These are phyloP conservation scores for Rhynchopsitta pachyrhyncha DNA, from an alignment of 2,113 vertebrate species.

Conservation along the genomic window DNA sequence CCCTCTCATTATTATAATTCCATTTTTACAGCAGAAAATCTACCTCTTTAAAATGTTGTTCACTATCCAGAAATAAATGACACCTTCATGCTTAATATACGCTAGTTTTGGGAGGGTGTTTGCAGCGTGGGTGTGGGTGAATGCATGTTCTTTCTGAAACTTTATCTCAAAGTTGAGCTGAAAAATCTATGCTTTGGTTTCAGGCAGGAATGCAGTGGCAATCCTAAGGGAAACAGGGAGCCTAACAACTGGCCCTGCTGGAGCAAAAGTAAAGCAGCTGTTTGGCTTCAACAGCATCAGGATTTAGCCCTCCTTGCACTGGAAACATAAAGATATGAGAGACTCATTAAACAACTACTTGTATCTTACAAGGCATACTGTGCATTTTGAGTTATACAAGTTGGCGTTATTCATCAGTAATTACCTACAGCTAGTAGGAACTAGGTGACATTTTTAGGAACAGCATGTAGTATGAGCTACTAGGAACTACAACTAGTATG, in stretches of 20 bases:
- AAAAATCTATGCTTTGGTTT: background rate
- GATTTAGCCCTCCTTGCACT: background rate
- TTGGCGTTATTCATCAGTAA: rapidly evolving
- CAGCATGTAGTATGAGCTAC: background rate
- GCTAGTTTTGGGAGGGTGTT: background rate
- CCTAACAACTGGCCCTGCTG: background rate
- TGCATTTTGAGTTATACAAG: background rate
- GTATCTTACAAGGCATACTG: background rate
- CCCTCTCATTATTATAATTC: background rate
- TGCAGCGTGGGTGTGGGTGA: background rate
- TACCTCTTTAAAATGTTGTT: background rate
- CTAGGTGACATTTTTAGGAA: background rate
- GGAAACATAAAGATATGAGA: background rate
- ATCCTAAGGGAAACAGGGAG: background rate
- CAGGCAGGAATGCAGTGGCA: background rate
- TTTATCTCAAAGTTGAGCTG: background rate
- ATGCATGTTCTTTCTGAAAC: background rate
- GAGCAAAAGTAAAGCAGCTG: background rate
- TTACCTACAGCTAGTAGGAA: background rate
- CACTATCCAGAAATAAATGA: background rate
- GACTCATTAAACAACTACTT: background rate
- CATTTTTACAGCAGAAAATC: background rate
- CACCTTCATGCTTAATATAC: background rate
- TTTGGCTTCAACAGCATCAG: background rate
- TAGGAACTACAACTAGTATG: background rate